These are phyloP conservation scores for Drosophila punjabiensis DNA, from an alignment of 1,140 invertebrate genomes.

Conservation along the genomic window DNA sequence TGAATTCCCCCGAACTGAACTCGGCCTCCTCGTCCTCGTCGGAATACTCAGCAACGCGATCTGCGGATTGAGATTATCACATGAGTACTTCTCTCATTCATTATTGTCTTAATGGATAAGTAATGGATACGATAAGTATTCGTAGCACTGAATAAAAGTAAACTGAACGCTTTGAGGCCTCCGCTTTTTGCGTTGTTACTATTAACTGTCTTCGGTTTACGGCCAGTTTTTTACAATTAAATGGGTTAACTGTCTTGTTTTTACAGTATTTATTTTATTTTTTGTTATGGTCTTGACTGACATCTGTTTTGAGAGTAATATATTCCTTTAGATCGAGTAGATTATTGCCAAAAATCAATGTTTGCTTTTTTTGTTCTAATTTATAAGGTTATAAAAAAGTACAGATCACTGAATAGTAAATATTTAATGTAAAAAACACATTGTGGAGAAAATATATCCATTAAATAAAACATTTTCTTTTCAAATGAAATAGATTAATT, in stretches of 20 bases:
- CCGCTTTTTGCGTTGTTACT: constrained; percentile 20
- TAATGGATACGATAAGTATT: constrained; percentile 12
- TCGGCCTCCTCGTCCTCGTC: constrained; percentile 90
- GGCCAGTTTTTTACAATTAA: constrained; percentile 1
- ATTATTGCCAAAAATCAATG: not conserved
- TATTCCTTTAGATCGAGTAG: not conserved
- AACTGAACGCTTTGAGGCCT: not conserved
- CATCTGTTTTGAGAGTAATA: not conserved
- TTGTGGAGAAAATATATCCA: not conserved
- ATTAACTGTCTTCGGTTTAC: constrained; percentile 12
- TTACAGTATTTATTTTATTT: not conserved
- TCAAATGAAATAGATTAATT: not conserved
- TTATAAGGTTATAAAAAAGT: not conserved
- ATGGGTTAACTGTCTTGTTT: constrained; percentile 13
- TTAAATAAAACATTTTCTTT: not conserved
- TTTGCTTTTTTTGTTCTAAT: not conserved
- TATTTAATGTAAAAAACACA: not conserved
- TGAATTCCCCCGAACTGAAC: constrained; percentile 89
- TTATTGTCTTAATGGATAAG: constrained; percentile 21
- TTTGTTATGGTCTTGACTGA: not conserved
- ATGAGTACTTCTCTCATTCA: not conserved
- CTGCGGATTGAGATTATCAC: constrained; percentile 72
- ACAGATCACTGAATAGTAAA: not conserved
- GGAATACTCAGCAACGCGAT: constrained; percentile 88
- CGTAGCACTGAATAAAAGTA: constrained; percentile 16